These are phyloP conservation scores for Pachyuromys duprasi DNA, from an alignment of 2,797 vertebrate species.

Conservation along the genomic window DNA sequence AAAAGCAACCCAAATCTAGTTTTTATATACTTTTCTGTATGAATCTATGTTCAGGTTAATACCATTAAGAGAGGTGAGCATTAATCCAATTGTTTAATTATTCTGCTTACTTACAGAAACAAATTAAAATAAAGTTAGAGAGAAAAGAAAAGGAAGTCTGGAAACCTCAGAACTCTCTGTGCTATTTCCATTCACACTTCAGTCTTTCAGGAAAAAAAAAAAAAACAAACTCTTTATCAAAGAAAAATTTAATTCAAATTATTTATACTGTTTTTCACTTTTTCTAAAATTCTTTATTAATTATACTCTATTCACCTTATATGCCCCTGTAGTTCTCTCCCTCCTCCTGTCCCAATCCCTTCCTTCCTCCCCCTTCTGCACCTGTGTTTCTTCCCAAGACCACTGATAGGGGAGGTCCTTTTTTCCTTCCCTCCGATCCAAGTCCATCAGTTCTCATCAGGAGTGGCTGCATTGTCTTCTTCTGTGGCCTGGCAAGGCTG, in stretches of 20 bases:
- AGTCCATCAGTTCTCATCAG: too few species aligned
- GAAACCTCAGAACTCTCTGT: neutral
- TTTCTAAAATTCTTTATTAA: too few species aligned
- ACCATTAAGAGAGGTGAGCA: neutral
- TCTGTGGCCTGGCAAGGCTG: too few species aligned
- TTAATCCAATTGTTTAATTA: slow-evolving; percentile 5
- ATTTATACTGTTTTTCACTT: too few species aligned
- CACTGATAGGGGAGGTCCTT: too few species aligned
- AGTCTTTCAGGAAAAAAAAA: neutral
- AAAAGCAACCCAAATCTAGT: neutral
- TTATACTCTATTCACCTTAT: too few species aligned
- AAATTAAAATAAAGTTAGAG: neutral
- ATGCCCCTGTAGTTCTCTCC: too few species aligned
- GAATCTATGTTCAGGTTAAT: neutral
- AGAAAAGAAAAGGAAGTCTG: neutral
- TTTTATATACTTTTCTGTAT: neutral
- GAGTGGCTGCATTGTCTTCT: too few species aligned
- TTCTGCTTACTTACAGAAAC: neutral
- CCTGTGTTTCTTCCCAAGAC: too few species aligned
- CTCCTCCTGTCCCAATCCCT: too few species aligned
- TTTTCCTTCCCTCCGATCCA: too few species aligned
- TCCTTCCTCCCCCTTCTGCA: too few species aligned
- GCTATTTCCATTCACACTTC: neutral
- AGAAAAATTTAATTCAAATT: neutral
- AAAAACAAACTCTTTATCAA: neutral